phyloP scores from a whole-genome alignment of 2,888 invertebrate species.

The Barypeithes pellucidus region DNA sequence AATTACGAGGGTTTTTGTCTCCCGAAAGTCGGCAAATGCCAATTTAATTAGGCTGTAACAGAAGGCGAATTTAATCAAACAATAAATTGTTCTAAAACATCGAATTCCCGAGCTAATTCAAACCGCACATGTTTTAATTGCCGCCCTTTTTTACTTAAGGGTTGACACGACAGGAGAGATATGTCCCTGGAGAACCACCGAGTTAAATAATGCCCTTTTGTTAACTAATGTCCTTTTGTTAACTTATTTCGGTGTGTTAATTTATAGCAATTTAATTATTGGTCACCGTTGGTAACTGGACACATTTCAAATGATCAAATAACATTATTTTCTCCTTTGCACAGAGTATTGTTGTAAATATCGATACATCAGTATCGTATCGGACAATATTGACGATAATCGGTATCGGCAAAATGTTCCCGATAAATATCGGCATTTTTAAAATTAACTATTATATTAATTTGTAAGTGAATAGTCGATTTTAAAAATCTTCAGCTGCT shows the following conservation, averaged over 20 bases:
- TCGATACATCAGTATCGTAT: too few species aligned
- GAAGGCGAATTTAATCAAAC: constrained; percentile 61
- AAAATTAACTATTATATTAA: too few species aligned
- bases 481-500: too few species aligned
- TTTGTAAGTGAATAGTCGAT: too few species aligned
- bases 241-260: constrained; percentile 30
- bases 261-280: constrained; percentile 37
- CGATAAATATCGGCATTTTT: too few species aligned
- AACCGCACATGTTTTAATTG: constrained; percentile 53
- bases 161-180: constrained; percentile 45
- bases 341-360: too few species aligned
- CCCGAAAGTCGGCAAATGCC: constrained; percentile 56
- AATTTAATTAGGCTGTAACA: constrained; percentile 59
- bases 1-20: constrained; percentile 57
- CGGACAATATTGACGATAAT: too few species aligned
- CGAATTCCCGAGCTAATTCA: constrained; percentile 50
- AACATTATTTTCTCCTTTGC: too few species aligned
- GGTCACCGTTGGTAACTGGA: constrained; percentile 11
- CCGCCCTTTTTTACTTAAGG: constrained; percentile 49
- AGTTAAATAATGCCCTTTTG: constrained; percentile 34
- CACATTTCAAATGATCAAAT: too few species aligned
- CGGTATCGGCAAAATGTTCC: too few species aligned
- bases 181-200: constrained; percentile 28
- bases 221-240: constrained; percentile 32
- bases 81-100: constrained; percentile 56